Evolutionary conservation across 2,797 vertebrate genomes (phyloP).

Genomic region (Gobio occitaniae): DNA sequence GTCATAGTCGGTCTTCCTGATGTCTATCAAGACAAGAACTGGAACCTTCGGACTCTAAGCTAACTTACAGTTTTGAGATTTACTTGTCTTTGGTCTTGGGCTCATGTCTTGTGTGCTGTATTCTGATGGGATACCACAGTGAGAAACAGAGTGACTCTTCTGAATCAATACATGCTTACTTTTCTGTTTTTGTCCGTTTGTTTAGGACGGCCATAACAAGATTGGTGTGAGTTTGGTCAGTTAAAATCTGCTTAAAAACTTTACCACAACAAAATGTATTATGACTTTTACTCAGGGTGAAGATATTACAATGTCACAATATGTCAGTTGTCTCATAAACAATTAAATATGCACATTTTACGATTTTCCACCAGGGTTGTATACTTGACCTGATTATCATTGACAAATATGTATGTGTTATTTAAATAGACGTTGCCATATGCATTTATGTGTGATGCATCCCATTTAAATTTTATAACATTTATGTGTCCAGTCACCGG

Average conservation of each 20-base stretch:
- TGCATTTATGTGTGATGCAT: neutral
- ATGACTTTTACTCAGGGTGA: neutral
- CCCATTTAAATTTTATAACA: constrained; percentile 6
- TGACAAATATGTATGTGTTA: constrained; percentile 37
- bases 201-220: neutral
- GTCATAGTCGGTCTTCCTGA: constrained; percentile 16
- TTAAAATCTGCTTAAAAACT: neutral
- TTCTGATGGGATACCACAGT: neutral
- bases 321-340: constrained; percentile 14
- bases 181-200: neutral
- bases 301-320: constrained; percentile 32
- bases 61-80: constrained; percentile 20
- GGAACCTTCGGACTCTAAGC: constrained; percentile 5
- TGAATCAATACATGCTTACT: neutral
- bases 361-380: neutral
- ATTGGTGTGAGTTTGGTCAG: neutral
- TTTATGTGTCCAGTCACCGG: constrained; percentile 26
- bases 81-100: constrained; percentile 18
- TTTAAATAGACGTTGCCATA: constrained; percentile 20
- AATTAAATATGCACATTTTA: constrained; percentile 24
- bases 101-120: neutral
- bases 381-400: constrained; percentile 22
- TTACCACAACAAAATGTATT: neutral
- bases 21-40: constrained; percentile 27
- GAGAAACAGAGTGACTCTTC: neutral